A percentile compares a stretch with the other conserved stretches of the same genome.
Evolutionary conservation across 2,797 vertebrate species (phyloP).

Genomic region (Psittacula echo): DNA sequence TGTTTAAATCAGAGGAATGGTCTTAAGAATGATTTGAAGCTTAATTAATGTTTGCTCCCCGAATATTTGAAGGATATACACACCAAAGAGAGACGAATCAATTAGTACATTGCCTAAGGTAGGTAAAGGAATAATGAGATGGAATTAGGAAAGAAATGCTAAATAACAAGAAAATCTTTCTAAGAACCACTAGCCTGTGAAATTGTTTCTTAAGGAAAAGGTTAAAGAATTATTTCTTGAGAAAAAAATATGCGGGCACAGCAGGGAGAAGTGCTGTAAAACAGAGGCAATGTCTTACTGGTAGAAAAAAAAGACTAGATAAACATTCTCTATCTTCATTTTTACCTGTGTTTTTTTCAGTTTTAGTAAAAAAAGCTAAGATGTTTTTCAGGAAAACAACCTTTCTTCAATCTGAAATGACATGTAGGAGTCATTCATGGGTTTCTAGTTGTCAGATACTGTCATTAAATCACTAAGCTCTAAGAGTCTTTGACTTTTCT

Average conservation of each 20-base stretch:
- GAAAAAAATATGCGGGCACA: not conserved
- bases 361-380: not conserved
- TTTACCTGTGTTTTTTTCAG: not conserved
- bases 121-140: not conserved
- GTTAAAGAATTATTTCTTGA: not conserved
- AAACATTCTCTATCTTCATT: not conserved
- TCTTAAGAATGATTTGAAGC: not conserved
- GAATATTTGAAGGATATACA: not conserved
- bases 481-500: slow-evolving; percentile 10
- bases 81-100: not conserved
- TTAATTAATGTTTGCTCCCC: not conserved
- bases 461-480: slow-evolving; percentile 1
- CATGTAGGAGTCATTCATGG: not conserved
- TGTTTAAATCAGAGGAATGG: not conserved
- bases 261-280: not conserved
- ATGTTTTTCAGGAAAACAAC: not conserved
- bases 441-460: not conserved
- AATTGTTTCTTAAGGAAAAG: not conserved
- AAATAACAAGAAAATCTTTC: not conserved
- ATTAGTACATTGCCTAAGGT: not conserved
- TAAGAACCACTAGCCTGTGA: not conserved
- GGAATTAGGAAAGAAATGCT: not conserved
- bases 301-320: not conserved
- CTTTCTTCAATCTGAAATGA: not conserved
- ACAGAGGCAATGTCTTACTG: not conserved